Evolutionary conservation across 2,113 vertebrate genomes (phyloP), one percentile per base, ranked within the genome.

Genomic region (Copsychus sechellarum): DNA sequence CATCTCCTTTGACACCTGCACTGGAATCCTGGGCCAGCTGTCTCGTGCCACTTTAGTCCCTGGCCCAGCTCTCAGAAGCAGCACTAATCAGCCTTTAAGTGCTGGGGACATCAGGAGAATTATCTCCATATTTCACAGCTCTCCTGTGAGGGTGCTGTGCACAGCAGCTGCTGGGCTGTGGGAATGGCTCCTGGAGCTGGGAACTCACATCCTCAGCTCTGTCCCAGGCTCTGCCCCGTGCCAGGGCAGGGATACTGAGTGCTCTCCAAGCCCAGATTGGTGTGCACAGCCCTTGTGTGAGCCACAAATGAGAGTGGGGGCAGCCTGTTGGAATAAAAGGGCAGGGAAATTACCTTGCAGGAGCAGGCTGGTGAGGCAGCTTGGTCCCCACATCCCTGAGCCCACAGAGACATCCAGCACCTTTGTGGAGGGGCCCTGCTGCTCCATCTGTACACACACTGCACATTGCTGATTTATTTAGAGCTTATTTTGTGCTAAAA

Each of bases 71-170:
- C 38, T 79, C 34, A 76, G 65, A 61, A 65, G 51, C 62, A 67
- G 71, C 34, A 6, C 61, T 94, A 85, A 95, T 91, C 87, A 91
- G 85, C 74, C 54, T 86, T 62, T 95, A 80, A 90, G 72, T 58
- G 42, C 93, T 47, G 76, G 56, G 73, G 47, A 38, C 81, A 81
- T 92, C 23, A 90, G 42, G 42, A 73, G 71, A 70, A 77, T 92
- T 31, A 69, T 66, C 42, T 62, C 58, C 20, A 1, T 34, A 34
- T 80, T 95, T 88, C 26, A 43, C 24, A 50, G 38, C n/a, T 7
- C 87, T 91, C 66, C 23, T 0, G 8, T 0, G 42, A 57, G 36
- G 76, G 12, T 78, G 71, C 47, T 33, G 50, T 51, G 56, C 33
- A 4, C 36, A 3, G 4, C 83, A 81, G 81, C 65, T 91, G 65